Conservation (phyloP, 30 jellyfish, hydroid and myxozoan species). For the Hydra vulgaris region DNA sequence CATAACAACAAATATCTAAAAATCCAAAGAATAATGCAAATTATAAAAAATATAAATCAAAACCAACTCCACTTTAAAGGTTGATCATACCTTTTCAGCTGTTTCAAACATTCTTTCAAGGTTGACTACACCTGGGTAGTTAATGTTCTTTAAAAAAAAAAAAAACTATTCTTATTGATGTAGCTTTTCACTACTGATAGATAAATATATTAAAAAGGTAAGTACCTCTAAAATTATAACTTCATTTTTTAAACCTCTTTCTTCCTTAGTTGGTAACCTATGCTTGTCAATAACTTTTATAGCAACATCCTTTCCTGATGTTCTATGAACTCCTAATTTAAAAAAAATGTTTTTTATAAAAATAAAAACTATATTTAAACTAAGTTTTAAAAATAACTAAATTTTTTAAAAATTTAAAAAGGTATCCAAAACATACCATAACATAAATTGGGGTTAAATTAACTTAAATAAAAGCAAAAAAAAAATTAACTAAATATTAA, state of each 20-base stretch:
- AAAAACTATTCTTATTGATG: background rate
- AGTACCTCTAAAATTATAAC: conserved; percentile 79
- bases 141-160: conserved; percentile 44
- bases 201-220: background rate
- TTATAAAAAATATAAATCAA: no score
- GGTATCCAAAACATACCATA: no score
- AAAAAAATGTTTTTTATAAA: background rate
- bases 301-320: conserved; percentile 90
- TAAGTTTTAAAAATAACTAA: background rate
- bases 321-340: conserved; percentile 73
- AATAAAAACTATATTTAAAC: background rate
- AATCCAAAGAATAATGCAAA: background rate
- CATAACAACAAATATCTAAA: conserved; percentile 89
- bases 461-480: no score
- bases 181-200: background rate
- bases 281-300: conserved; percentile 84
- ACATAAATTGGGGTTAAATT: no score
- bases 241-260: conserved; percentile 89
- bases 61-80: no score
- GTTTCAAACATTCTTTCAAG: conserved; percentile 96
- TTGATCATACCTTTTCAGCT: conserved; percentile 75
- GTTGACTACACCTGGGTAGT: conserved; percentile 87
- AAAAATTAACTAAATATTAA: no score
- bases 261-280: conserved; percentile 93
- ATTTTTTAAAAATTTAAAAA: no score